phyloP scores from a whole-genome alignment of 2,888 invertebrate species.

The Andrena flavipes region DNA sequence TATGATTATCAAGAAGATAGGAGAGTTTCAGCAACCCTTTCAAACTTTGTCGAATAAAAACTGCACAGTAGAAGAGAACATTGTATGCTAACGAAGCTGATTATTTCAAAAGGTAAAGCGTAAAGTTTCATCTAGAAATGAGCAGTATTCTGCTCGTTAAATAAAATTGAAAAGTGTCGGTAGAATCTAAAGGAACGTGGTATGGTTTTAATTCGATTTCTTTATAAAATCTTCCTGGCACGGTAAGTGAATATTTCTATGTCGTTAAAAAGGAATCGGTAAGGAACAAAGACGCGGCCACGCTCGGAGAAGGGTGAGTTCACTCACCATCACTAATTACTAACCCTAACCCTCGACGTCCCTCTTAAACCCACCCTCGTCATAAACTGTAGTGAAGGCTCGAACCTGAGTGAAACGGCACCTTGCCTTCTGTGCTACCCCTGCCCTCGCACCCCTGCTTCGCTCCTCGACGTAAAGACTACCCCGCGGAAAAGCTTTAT shows the following conservation, averaged over 20 bases:
- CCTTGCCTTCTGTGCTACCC: constrained; percentile 57
- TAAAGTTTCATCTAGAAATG: not conserved
- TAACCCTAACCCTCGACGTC: constrained; percentile 71
- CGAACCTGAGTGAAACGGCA: constrained; percentile 71
- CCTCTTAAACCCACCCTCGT: constrained; percentile 75
- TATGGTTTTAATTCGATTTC: constrained; percentile 26
- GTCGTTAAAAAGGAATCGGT: constrained; percentile 61
- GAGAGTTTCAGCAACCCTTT: too few species aligned
- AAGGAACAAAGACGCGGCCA: constrained; percentile 60
- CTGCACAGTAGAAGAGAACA: too few species aligned
- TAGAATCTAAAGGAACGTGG: too few species aligned
- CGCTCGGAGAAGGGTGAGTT: constrained; percentile 61
- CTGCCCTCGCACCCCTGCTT: not conserved
- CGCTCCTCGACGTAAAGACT: constrained; percentile 67
- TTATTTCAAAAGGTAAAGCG: too few species aligned
- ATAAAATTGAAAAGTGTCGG: not conserved
- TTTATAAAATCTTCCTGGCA: constrained; percentile 22
- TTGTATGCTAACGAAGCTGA: too few species aligned
- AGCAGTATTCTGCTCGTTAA: not conserved
- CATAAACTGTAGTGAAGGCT: constrained; percentile 75
- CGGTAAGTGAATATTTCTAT: constrained; percentile 60
- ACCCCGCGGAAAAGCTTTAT: constrained; percentile 72
- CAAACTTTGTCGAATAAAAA: too few species aligned
- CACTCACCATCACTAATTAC: constrained; percentile 80
- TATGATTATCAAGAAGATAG: too few species aligned